A percentile compares a stretch with the other conserved stretches of the same genome.
phyloP scores from a whole-genome alignment of 2,888 invertebrate genomes.

The Amitus sp. region DNA sequence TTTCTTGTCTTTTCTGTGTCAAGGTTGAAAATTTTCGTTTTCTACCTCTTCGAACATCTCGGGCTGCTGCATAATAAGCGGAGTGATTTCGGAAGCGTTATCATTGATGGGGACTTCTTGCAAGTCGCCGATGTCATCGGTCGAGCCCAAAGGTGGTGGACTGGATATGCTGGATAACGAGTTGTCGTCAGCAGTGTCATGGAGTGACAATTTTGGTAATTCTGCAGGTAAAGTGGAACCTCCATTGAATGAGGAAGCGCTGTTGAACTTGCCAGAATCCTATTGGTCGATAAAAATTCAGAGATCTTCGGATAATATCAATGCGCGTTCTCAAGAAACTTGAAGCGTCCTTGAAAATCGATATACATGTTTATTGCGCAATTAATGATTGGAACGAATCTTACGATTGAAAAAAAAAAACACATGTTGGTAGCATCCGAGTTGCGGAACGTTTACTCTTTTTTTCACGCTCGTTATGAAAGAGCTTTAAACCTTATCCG shows the following conservation, averaged over 20 bases:
- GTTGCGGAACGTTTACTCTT: too few relatives aligned
- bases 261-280: constrained; percentile 17
- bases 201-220: constrained; percentile 57
- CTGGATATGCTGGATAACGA: constrained; percentile 57
- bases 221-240: constrained; percentile 53
- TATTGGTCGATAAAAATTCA: constrained; percentile 12
- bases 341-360: too few relatives aligned
- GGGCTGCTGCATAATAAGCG: constrained; percentile 46
- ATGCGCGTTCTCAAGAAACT: too few relatives aligned
- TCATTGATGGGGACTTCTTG: constrained; percentile 64
- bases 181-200: constrained; percentile 57
- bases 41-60: constrained; percentile 60
- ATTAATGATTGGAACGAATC: too few relatives aligned
- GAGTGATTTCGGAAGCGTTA: constrained; percentile 44
- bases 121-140: constrained; percentile 57
- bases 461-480: too few relatives aligned
- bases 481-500: too few relatives aligned
- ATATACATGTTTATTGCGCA: too few relatives aligned
- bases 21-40: too few relatives aligned
- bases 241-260: constrained; percentile 53
- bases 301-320: too few relatives aligned
- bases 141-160: constrained; percentile 53
- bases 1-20: too few relatives aligned
- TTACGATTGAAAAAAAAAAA: too few relatives aligned
- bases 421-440: too few relatives aligned